phyloP scores from a whole-genome alignment of 2,113 vertebrate genomes.

The Tetraodon nigroviridis region DNA sequence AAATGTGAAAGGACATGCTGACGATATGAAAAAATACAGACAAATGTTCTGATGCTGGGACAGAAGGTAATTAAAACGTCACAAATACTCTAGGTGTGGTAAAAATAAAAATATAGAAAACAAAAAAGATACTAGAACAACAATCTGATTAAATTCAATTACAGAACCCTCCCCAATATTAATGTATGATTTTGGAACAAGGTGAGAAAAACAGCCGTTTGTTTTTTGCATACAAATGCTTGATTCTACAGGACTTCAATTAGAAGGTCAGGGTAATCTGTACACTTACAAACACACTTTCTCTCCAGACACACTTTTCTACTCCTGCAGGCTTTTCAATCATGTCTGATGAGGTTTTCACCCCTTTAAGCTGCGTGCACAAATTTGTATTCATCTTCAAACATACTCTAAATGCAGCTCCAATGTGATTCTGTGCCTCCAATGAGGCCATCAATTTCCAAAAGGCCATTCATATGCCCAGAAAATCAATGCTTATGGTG shows the following conservation, averaged over 20 bases:
- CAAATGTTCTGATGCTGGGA: neutral
- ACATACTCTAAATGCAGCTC: constrained; percentile 76
- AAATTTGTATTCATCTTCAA: constrained; percentile 76
- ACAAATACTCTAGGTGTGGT: constrained; percentile 9
- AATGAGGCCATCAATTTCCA: constrained; percentile 77
- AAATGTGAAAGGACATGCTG: neutral
- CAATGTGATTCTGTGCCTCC: constrained; percentile 63
- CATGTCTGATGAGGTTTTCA: constrained; percentile 57
- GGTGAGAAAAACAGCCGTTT: constrained; percentile 10
- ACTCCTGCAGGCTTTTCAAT: constrained; percentile 59
- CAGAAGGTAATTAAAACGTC: constrained; percentile 11
- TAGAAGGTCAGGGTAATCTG: constrained; percentile 56
- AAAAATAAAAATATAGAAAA: neutral
- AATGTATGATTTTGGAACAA: neutral
- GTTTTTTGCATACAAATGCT: constrained; percentile 27
- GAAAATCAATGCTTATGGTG: constrained; percentile 78
- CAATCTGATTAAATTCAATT: neutral
- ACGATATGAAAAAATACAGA: neutral
- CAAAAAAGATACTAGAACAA: neutral
- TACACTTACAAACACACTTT: constrained; percentile 38
- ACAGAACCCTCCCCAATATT: no score
- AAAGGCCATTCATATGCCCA: constrained; percentile 79
- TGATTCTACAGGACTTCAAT: constrained; percentile 32
- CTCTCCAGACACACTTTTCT: constrained; percentile 23
- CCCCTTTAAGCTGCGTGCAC: constrained; percentile 50